Evolutionary conservation across 2,113 vertebrate species (phyloP).

Genomic region (Empidonax traillii): DNA sequence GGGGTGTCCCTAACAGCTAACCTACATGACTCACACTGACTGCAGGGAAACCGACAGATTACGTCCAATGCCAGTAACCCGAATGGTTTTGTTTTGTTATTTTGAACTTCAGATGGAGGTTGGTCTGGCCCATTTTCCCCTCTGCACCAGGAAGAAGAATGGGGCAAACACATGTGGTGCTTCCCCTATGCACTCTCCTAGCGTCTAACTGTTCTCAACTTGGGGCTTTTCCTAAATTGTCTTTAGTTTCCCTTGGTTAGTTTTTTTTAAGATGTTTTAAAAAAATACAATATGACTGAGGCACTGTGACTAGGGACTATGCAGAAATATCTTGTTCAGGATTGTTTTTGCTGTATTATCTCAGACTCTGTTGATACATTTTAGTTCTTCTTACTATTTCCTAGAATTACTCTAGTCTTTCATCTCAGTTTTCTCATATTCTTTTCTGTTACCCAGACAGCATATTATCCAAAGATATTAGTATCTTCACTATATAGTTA

Average conservation of each 20-base stretch:
- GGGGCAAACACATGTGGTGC: not conserved
- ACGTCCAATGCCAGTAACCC: not conserved
- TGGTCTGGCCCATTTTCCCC: not conserved
- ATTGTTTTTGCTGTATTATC: not conserved
- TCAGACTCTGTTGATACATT: not conserved
- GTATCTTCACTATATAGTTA: not conserved
- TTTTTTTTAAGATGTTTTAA: not conserved
- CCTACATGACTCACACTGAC: not conserved
- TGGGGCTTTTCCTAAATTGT: not conserved
- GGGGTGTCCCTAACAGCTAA: accelerated
- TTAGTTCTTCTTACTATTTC: not conserved
- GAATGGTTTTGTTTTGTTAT: not conserved
- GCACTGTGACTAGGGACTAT: not conserved
- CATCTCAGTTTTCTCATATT: not conserved
- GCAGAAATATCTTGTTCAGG: not conserved
- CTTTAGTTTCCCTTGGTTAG: not conserved
- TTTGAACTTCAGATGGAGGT: not conserved
- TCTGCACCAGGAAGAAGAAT: not conserved
- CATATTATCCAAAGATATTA: not conserved
- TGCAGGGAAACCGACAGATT: not conserved
- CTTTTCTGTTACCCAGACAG: not conserved
- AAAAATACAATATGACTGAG: not conserved
- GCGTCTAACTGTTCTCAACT: not conserved
- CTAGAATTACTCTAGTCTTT: not conserved
- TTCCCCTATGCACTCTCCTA: not conserved